phyloP scores from a whole-genome alignment of 2,888 invertebrate genomes.

The Chydorus sphaericus region DNA sequence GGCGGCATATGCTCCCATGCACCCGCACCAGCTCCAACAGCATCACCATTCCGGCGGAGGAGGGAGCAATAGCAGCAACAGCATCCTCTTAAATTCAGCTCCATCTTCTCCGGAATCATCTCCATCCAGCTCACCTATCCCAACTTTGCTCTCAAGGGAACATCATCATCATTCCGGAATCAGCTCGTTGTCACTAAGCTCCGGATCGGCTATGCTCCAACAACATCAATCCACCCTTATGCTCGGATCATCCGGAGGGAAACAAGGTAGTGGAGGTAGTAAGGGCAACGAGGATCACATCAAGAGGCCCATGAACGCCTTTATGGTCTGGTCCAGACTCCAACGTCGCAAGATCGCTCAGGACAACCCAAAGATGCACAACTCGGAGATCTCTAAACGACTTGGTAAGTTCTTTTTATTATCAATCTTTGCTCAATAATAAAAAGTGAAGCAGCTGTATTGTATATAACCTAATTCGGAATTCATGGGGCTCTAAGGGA shows the following conservation, averaged over 20 bases:
- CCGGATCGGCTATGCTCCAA: neutral
- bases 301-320: slow-evolving; percentile 87
- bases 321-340: slow-evolving; percentile 86
- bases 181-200: neutral
- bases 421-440: neutral
- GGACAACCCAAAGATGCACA: slow-evolving; percentile 95
- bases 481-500: too few relatives aligned
- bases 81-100: neutral
- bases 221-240: neutral
- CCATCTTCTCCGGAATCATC: slow-evolving; percentile 31
- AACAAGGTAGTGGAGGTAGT: slow-evolving; percentile 27
- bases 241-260: neutral
- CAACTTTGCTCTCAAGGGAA: slow-evolving; percentile 21
- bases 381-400: slow-evolving; percentile 85
- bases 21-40: neutral
- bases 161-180: slow-evolving; percentile 18
- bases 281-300: slow-evolving; percentile 65
- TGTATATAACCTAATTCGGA: too few relatives aligned
- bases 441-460: neutral
- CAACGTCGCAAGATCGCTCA: slow-evolving; percentile 83
- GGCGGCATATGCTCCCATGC: neutral
- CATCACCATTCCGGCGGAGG: neutral
- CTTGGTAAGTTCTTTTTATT: slow-evolving; percentile 35
- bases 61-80: neutral
- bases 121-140: slow-evolving; percentile 46